Evolutionary conservation across 2,113 vertebrate genomes (phyloP).

Genomic region (Trichechus manatus): DNA sequence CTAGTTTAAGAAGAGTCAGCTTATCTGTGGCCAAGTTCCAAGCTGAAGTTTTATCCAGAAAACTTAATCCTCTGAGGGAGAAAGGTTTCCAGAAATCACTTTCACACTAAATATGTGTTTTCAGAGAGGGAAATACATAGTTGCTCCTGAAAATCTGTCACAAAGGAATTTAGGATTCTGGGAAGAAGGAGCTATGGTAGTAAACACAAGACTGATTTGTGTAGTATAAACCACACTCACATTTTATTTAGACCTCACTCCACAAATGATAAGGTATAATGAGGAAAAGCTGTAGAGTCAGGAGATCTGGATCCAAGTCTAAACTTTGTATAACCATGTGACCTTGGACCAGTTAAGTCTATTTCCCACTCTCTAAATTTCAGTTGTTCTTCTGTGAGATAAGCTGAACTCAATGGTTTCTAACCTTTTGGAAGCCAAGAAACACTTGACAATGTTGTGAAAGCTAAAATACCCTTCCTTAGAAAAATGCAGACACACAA

Average conservation of each 20-base stretch:
- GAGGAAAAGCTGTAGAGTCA: background rate
- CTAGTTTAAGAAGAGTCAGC: constrained; percentile 30
- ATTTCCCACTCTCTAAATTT: background rate
- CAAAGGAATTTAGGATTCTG: background rate
- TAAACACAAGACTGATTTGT: background rate
- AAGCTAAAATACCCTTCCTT: background rate
- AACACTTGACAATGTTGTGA: background rate
- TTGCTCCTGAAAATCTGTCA: background rate
- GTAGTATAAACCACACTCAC: background rate
- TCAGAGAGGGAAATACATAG: background rate
- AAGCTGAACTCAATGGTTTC: background rate
- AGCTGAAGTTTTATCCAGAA: background rate
- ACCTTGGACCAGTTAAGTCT: background rate
- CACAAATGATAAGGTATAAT: background rate
- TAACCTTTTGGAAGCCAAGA: background rate
- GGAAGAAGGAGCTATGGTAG: background rate
- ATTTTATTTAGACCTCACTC: background rate
- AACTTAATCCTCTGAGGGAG: background rate
- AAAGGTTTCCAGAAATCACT: constrained; percentile 45
- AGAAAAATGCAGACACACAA: background rate
- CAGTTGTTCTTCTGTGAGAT: background rate
- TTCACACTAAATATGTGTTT: constrained; percentile 8
- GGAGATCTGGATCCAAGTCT: background rate
- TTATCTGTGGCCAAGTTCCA: background rate
- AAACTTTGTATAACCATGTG: background rate